phyloP scores from a whole-genome alignment of 2,113 vertebrate species.

The Probosciger aterrimus region DNA sequence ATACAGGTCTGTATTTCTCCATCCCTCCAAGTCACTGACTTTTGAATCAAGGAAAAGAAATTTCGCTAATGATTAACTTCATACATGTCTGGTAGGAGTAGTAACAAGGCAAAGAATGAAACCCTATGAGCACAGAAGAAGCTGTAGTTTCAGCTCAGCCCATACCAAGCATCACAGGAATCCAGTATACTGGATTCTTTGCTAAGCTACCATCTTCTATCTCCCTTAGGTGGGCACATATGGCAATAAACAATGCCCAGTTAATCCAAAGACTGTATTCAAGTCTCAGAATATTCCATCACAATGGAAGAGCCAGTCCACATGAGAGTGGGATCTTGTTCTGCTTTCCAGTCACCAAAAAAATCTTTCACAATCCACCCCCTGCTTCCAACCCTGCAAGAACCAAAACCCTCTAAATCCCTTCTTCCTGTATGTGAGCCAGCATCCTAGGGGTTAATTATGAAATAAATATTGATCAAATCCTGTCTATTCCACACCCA shows the following conservation, averaged over 20 bases:
- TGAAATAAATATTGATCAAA: slow-evolving; percentile 17
- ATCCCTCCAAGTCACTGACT: neutral
- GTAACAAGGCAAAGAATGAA: neutral
- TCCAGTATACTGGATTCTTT: neutral
- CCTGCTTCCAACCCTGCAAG: neutral
- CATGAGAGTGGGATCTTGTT: neutral
- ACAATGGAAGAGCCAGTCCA: neutral
- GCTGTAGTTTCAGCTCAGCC: neutral
- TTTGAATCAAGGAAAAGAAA: neutral
- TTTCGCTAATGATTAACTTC: accelerated
- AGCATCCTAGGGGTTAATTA: neutral
- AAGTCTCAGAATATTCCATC: neutral
- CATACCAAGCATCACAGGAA: neutral
- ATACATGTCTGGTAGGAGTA: neutral
- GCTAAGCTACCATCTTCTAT: neutral
- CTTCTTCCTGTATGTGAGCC: neutral
- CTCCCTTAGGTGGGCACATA: neutral
- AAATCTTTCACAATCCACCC: neutral
- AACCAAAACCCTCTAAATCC: neutral
- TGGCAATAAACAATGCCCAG: neutral
- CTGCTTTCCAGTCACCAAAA: neutral
- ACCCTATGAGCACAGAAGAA: neutral
- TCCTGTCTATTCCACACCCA: neutral
- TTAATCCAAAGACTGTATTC: neutral
- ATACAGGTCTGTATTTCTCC: neutral